phyloP scores from a whole-genome alignment of 2,888 invertebrate genomes.

The Panorpa germanica region DNA sequence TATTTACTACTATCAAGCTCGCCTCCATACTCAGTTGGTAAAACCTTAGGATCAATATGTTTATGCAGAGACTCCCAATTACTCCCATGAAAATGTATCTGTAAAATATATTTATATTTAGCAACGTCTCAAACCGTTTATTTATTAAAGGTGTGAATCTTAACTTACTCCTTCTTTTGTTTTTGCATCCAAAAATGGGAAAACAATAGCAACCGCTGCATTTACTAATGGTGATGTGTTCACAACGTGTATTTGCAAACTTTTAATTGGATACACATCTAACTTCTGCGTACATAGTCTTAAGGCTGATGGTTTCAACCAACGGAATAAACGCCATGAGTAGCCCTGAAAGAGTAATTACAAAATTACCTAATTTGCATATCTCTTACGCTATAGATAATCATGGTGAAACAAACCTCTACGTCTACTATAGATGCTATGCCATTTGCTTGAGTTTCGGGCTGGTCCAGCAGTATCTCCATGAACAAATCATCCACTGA shows the following conservation, averaged over 20 bases:
- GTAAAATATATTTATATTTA: too few relatives aligned
- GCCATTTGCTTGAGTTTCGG: too few relatives aligned
- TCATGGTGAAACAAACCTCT: too few relatives aligned
- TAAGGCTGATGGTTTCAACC: conserved; percentile 19
- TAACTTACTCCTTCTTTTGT: conserved; percentile 15
- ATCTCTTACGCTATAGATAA: too few relatives aligned
- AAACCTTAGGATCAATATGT: conserved; percentile 25
- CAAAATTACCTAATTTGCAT: too few relatives aligned
- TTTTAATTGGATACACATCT: conserved; percentile 18
- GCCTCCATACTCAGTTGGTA: conserved; percentile 41
- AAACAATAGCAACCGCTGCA: conserved; percentile 18
- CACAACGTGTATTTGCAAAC: conserved; percentile 19
- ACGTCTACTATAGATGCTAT: too few relatives aligned
- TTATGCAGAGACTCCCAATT: conserved; percentile 29
- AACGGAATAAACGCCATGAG: too few relatives aligned
- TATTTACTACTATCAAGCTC: too few relatives aligned
- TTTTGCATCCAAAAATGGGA: conserved; percentile 19
- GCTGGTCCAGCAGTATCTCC: too few relatives aligned
- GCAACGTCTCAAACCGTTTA: too few relatives aligned
- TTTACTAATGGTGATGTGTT: conserved; percentile 18
- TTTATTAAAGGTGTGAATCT: neutral
- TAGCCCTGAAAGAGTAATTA: too few relatives aligned
- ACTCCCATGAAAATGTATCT: conserved; percentile 41
- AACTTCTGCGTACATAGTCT: conserved; percentile 15
- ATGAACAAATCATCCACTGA: too few relatives aligned